phyloP scores from a whole-genome alignment of 2,888 invertebrate species.

The Eilema sororculum region DNA sequence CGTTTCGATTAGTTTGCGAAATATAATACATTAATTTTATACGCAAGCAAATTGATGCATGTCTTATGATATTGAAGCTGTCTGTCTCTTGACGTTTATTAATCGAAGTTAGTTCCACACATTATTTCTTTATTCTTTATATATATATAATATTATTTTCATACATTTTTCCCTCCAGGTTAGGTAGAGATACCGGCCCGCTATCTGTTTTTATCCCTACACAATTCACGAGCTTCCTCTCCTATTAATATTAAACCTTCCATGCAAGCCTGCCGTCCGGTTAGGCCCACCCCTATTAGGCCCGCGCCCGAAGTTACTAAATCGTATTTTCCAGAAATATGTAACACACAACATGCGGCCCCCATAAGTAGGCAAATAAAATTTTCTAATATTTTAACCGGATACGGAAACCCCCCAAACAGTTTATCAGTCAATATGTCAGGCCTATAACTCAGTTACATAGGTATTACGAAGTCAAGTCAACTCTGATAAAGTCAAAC shows the following conservation, averaged over 20 bases:
- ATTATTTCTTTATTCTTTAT: background rate
- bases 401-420: constrained; percentile 9
- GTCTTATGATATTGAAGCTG: constrained; percentile 3
- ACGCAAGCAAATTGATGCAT: constrained; percentile 1
- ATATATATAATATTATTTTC: background rate
- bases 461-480: constrained; percentile 8
- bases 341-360: background rate
- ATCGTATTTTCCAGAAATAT: background rate
- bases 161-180: too few species aligned
- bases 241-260: too few species aligned
- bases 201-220: too few species aligned
- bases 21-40: constrained; percentile 12
- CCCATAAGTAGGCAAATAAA: background rate
- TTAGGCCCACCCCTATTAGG: too few species aligned
- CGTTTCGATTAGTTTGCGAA: constrained; percentile 14
- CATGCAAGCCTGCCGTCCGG: too few species aligned
- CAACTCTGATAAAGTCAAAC: constrained; percentile 26
- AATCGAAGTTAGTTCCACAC: background rate
- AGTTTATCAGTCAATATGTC: constrained; percentile 16
- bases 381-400: background rate
- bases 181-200: too few species aligned
- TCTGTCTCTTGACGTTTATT: background rate
- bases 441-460: constrained; percentile 11
- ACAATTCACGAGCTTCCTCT: too few species aligned
- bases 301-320: too few species aligned